A percentile compares a stretch with the other conserved stretches of the same genome.
These are phyloP conservation scores for Melanerpes formicivorus DNA, from an alignment of 2,113 vertebrate species.

Conservation along the genomic window DNA sequence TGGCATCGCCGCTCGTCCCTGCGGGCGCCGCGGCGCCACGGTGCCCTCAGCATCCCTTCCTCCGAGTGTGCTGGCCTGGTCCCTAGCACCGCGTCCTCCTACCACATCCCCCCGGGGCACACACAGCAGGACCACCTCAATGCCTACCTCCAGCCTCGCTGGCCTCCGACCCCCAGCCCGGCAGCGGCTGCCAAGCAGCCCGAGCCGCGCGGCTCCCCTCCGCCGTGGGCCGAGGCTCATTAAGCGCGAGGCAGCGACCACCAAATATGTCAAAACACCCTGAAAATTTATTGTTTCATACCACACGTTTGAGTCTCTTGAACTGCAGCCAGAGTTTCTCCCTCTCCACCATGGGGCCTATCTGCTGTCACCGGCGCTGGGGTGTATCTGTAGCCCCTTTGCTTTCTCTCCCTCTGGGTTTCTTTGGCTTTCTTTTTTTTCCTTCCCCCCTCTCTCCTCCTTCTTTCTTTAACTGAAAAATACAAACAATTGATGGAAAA, in stretches of 20 bases:
- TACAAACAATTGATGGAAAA: constrained; percentile 72
- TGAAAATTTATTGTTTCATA: constrained; percentile 63
- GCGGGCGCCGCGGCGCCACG: fast-evolving
- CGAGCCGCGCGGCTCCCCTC: constrained; percentile 25
- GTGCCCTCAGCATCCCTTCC: not conserved
- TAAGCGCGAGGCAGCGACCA: constrained; percentile 62
- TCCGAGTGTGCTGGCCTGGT: fast-evolving
- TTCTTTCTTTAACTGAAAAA: constrained; percentile 66
- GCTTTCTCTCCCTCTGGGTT: not conserved
- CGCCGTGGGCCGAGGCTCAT: constrained; percentile 56
- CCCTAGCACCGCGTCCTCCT: fast-evolving
- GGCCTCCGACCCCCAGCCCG: not conserved
- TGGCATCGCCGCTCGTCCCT: fast-evolving
- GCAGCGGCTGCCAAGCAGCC: constrained; percentile 20
- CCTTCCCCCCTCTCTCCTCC: not conserved
- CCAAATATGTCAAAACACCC: constrained; percentile 72
- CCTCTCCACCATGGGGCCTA: constrained; percentile 23
- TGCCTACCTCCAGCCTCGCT: not conserved
- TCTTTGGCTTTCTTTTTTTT: not conserved
- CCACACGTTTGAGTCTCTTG: constrained; percentile 61
- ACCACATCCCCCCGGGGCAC: not conserved
- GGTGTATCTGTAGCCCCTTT: not conserved
- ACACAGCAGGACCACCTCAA: constrained; percentile 7
- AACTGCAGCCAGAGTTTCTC: constrained; percentile 44
- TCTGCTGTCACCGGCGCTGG: constrained; percentile 4